Base-by-base conservation (phyloP, 2,113 vertebrate genomes). In the Diphyllodes magnificus region DNA sequence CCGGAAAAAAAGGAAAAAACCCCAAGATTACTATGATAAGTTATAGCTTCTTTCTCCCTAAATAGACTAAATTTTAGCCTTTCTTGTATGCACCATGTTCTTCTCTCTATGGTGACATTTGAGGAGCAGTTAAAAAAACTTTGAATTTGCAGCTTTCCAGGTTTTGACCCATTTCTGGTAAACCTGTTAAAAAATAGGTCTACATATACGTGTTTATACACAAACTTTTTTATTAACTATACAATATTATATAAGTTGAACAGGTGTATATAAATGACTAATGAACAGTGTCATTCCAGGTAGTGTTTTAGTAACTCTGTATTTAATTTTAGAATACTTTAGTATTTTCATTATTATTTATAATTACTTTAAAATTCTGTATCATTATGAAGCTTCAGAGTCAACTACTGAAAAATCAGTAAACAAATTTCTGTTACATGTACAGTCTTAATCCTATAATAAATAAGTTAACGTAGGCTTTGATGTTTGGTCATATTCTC, bases 1-100 rank as follows among this genome's bases (percentile, higher is more conserved):
- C 2, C 16, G 59, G 44, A 31, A 21, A 60, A 30, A 70, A 39
- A 9, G 0, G 9, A 6, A 28, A 33, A 20, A 54, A 3, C 0
- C 2, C 37, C n/a, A 47, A 13, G 6, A 51, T 63, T 47, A 56
- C 4, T 40, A 27, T n/a, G 33, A 5, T 37, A 57, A 56, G 13
- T 13, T n/a, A 23, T 4, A 51, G 15, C 18, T 70, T 79, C 21
- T 23, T 71, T 60, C 10, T 80, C 9, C 12, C 2, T 30, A 64
- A 82, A 33, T 10, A 24, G 6, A 5, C 3, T 33, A 57, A 31
- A 17, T 78, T 77, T 66, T 13, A 35, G 4, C 56, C 15, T 45
- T 81, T 73, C 21, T 39, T 4, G 1, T 54, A 35, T 28, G 13
- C 6, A 54, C 20, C 13, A 3, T 50, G 2, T 30, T 28, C 35